phyloP scores from a whole-genome alignment of 1,140 invertebrate genomes.

The Solenopsis invicta region DNA sequence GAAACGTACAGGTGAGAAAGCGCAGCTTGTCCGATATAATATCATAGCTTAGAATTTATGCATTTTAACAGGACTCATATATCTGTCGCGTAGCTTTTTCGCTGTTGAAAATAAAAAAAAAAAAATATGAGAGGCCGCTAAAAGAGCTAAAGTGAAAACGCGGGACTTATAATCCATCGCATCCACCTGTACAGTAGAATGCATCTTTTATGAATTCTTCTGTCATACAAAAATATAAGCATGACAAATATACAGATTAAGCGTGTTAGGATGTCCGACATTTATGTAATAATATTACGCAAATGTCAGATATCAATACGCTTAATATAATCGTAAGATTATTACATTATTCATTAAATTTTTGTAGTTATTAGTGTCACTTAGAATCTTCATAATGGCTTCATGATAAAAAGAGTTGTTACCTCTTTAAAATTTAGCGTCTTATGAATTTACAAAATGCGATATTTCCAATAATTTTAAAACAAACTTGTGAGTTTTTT shows the following conservation, averaged over 20 bases:
- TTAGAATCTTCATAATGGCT: background rate
- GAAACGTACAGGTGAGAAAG: conserved; percentile 33
- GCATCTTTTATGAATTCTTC: background rate
- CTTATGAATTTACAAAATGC: background rate
- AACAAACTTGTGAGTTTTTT: background rate
- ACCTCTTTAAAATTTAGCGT: background rate
- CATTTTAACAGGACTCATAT: conserved; percentile 13
- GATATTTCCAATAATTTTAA: background rate
- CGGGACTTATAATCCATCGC: background rate
- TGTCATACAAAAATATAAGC: background rate
- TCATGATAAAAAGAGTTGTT: background rate
- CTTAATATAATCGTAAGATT: too few relatives aligned
- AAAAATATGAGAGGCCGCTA: background rate
- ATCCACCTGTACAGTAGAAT: background rate
- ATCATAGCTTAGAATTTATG: conserved; percentile 27
- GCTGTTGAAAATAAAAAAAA: too few relatives aligned
- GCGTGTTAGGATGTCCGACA: too few relatives aligned
- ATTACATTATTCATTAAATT: background rate
- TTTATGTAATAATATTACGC: too few relatives aligned
- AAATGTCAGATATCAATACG: too few relatives aligned
- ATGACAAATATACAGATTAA: too few relatives aligned
- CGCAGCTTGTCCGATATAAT: conserved; percentile 8
- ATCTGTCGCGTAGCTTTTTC: background rate
- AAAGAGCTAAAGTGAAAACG: background rate
- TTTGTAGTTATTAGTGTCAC: background rate